Evolutionary conservation across 2,888 invertebrate species (phyloP).

Genomic region (Cloeon dipterum): DNA sequence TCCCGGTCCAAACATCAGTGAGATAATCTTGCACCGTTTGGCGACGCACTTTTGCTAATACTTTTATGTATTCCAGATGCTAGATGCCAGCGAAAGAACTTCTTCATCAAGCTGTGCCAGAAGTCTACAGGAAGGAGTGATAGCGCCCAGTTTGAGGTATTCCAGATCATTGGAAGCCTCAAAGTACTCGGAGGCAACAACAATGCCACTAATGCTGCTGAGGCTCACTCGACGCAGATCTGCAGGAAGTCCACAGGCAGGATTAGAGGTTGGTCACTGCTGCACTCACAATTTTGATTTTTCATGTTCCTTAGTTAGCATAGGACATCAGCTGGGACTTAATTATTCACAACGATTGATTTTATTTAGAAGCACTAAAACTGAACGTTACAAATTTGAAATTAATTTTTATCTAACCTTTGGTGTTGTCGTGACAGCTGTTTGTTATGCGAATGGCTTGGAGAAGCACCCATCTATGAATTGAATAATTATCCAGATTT

Average conservation of each 20-base stretch:
- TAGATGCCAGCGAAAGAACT: slow-evolving; percentile 10
- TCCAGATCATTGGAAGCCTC: slow-evolving; percentile 41
- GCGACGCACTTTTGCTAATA: not conserved
- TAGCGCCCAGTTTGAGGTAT: slow-evolving; percentile 42
- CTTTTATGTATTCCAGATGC: not conserved
- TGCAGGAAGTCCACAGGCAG: not conserved
- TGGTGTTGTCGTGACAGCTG: no score
- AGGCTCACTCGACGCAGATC: slow-evolving; percentile 8
- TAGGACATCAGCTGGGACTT: no score
- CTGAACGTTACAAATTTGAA: no score
- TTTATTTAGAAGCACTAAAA: no score
- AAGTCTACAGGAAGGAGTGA: slow-evolving; percentile 49
- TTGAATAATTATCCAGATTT: no score
- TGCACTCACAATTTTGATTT: no score
- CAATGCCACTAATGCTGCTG: not conserved
- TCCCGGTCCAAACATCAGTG: not conserved
- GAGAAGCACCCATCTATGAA: no score
- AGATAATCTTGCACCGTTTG: not conserved
- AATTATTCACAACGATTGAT: no score
- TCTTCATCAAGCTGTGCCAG: slow-evolving; percentile 22
- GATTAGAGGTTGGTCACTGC: no score
- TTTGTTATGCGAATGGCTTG: no score
- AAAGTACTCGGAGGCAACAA: slow-evolving; percentile 14
- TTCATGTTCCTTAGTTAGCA: no score
- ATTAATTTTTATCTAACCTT: no score